Evolutionary conservation across 2,797 vertebrate species (phyloP).

Genomic region (Rallus crepitans): DNA sequence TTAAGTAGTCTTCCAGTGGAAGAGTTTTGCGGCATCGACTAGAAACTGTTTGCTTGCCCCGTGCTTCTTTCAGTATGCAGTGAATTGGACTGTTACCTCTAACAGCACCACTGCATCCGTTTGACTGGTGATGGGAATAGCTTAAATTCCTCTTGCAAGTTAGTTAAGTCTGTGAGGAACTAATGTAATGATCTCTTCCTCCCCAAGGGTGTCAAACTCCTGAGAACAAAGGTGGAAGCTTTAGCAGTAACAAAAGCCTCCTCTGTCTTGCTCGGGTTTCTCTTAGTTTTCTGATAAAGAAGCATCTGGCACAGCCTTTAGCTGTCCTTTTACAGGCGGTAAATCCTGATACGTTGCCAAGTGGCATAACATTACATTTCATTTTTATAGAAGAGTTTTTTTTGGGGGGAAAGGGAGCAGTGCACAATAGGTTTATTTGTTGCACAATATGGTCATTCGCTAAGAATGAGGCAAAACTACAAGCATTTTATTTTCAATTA

Average conservation of each 20-base stretch:
- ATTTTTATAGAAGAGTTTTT: slow-evolving; percentile 8
- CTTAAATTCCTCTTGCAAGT: neutral
- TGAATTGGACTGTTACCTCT: neutral
- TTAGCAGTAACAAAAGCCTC: neutral
- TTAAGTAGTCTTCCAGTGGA: neutral
- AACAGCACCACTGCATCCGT: neutral
- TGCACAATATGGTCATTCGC: neutral
- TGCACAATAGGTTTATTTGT: neutral
- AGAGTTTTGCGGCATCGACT: neutral
- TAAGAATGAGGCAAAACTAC: neutral
- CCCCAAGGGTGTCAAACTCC: neutral
- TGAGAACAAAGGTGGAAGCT: slow-evolving; percentile 1
- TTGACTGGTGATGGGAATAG: neutral
- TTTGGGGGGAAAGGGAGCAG: neutral
- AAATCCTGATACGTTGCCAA: slow-evolving; percentile 56
- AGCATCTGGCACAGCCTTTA: slow-evolving; percentile 64
- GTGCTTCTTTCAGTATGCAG: neutral
- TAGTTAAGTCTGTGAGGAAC: neutral
- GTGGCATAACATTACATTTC: slow-evolving; percentile 62
- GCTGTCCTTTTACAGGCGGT: slow-evolving; percentile 29
- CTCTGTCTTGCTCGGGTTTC: neutral
- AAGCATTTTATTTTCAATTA: neutral
- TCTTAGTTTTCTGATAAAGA: slow-evolving; percentile 11
- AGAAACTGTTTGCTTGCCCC: neutral
- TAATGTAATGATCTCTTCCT: neutral